Conservation (phyloP, 1,140 invertebrate species). For the Dendroctonus ponderosae region DNA sequence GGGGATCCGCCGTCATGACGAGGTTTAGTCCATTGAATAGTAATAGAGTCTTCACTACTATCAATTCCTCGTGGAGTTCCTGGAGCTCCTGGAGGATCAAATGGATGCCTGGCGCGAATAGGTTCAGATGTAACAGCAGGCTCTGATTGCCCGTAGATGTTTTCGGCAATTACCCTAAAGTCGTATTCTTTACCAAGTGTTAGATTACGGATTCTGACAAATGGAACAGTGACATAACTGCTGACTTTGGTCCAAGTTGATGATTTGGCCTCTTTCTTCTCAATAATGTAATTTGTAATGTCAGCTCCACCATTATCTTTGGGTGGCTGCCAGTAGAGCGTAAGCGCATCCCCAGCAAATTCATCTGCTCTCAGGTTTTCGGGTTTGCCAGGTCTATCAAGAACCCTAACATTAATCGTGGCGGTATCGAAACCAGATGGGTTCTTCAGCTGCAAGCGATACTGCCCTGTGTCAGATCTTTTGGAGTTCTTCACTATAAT, state of each 20-base stretch:
- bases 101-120: conserved; percentile 92
- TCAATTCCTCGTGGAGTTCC: conserved; percentile 83
- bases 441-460: conserved; percentile 91
- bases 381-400: conserved; percentile 87
- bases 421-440: conserved; percentile 92
- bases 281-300: conserved; percentile 95
- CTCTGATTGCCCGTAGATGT: conserved; percentile 93
- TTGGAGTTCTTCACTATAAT: conserved; percentile 91
- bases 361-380: conserved; percentile 87
- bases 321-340: conserved; percentile 93
- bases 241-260: conserved; percentile 87
- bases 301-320: conserved; percentile 93
- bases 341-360: conserved; percentile 92
- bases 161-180: conserved; percentile 97
- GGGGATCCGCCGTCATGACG: conserved; percentile 90
- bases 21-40: conserved; percentile 90
- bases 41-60: conserved; percentile 91
- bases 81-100: conserved; percentile 86
- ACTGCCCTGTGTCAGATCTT: conserved; percentile 86
- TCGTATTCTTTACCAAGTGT: conserved; percentile 90
- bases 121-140: conserved; percentile 84
- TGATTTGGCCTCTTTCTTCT: conserved; percentile 83
- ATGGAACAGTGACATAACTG: conserved; percentile 86
- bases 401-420: conserved; percentile 88
- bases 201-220: conserved; percentile 87